Evolutionary conservation across 2,888 invertebrate genomes (phyloP), one percentile per base, ranked within the genome.

Genomic region (Amblyjoppa fuscipennis): DNA sequence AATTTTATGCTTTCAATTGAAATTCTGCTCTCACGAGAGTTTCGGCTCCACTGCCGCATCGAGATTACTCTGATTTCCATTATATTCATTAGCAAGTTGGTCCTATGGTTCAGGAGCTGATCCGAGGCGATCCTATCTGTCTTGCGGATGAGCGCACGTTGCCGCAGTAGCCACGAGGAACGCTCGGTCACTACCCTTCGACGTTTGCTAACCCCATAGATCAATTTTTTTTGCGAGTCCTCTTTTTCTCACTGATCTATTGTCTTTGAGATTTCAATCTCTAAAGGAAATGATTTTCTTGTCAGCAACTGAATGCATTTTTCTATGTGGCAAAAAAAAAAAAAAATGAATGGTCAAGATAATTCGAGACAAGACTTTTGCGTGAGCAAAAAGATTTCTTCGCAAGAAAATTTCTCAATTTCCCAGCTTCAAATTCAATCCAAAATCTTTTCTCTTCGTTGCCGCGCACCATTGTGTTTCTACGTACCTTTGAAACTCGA

Each of bases 401-500:
- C n/a, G 20, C n/a, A 0, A 53, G 20, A 53, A 56, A 20, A 56
- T 56, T 56, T 56, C 9, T 7, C 7, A 56, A 13, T 28, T 28
- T 25, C 4, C 11, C 28, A 28, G 25, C 28, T 2, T 28, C 9
- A 59, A 59, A 25, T 28, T 11, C 7, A 13, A 59, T 59, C 59
- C 28, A 13, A 25, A 11, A 28, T 4, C 5, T 59, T 59, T 59
- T 59, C 11, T 13, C 28, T 28, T 28, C 3, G 13, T 59, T 28
- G 20, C 11, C 59, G 0, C 13, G 2, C 20, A 7, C 25, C 28
- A 59, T 59, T 28, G 25, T 25, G 11, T 28, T 28, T 25, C 28
- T 77, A 84, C 84, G 84, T 78, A 85, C 84, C 84, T 85, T 64
- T 64, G 34, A 59, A 69, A 45, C 77, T 81, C 81, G 78, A 69